Evolutionary conservation across 1,140 invertebrate species (phyloP).

Genomic region (Bombus sibiricus): DNA sequence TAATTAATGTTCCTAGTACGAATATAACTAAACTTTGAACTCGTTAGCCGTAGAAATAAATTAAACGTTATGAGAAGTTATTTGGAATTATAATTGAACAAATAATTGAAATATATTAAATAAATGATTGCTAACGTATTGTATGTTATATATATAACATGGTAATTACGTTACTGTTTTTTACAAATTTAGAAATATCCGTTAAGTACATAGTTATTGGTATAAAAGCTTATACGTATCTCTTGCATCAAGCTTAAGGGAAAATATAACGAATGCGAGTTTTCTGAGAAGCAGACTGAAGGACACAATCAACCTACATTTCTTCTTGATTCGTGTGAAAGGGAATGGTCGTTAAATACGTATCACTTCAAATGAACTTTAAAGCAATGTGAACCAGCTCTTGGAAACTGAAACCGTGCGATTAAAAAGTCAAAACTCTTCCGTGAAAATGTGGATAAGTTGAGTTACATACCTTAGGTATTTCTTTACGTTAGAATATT

Average conservation of each 20-base stretch:
- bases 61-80: background rate
- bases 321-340: background rate
- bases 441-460: background rate
- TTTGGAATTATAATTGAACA: no score
- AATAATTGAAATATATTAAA: no score
- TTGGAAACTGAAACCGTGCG: background rate
- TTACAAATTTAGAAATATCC: no score
- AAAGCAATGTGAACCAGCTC: background rate
- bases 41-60: background rate
- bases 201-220: background rate
- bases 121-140: no score
- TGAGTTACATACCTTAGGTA: background rate
- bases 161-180: no score
- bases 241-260: background rate
- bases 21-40: background rate
- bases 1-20: background rate
- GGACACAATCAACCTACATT: background rate
- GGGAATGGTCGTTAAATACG: slow-evolving; percentile 4
- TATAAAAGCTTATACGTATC: no score
- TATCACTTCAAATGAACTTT: background rate
- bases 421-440: background rate
- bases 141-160: no score
- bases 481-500: background rate
- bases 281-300: background rate
- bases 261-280: background rate